Evolutionary conservation across 2,797 vertebrate genomes (phyloP), one percentile per base, ranked within the genome.

Genomic region (Lepus townsendii): DNA sequence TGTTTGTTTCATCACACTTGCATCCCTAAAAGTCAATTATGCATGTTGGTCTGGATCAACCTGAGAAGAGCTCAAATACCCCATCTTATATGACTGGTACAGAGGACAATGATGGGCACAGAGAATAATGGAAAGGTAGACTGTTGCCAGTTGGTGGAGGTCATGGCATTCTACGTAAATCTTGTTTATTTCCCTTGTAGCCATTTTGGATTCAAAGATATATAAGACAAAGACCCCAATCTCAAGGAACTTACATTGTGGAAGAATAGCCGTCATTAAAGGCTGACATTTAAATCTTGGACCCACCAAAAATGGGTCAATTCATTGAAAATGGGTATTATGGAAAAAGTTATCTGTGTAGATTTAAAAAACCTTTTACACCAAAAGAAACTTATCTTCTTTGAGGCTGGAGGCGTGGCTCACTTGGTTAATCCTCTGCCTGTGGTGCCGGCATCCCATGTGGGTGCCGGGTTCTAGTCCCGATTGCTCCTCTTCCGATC

Each of bases 171-270:
- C 73, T 82, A 0, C 8, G 1, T 60, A 10, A 76, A n/a, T 87
- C 93, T 84, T 42, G 6, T 84, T n/a, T 92, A 60, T 77, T 90
- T 90, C 69, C 42, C n/a, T 78, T 38, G 14, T 16, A 26, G 42
- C 7, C 7, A 35, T 85, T 83, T 76, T 77, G 32, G 35, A 54
- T 38, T 76, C 68, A 94, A n/a, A 95, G 77, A 42, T 27, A 12
- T 17, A 22, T 66, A 54, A 47, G 87, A 72, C 12, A 30, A 69
- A 71, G 35, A 30, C 47, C 22, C 3, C 19, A n/a, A 1, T 95
- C 83, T 60, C 35, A 27, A 90, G 47, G 26, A 57, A 73, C 38
- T 72, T 83, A 66, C 38, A 17, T 54, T 32, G n/a, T n/a, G n/a
- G 63, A 69, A 62, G 19, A 54, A 77, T 69, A 65, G 42, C 22